A percentile compares a stretch with the other conserved stretches of the same genome.
phyloP scores from a whole-genome alignment of 2,113 vertebrate genomes.

The Sarotherodon lohbergeri region DNA sequence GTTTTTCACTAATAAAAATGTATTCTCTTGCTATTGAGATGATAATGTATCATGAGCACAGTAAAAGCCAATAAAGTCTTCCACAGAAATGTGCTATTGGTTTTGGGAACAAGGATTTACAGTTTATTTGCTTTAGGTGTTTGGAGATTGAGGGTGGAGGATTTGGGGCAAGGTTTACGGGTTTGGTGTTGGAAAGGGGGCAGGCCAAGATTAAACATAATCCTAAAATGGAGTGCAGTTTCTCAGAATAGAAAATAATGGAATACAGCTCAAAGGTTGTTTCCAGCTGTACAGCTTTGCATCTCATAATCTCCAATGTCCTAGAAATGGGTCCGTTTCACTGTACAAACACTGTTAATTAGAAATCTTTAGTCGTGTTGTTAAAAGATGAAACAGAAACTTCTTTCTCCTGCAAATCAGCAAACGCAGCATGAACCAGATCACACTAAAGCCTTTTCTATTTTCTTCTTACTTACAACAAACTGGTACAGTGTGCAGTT shows the following conservation, averaged over 20 bases:
- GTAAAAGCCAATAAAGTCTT: not conserved
- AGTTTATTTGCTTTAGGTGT: conserved; percentile 14
- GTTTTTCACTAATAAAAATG: not conserved
- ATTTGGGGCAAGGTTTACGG: conserved; percentile 40
- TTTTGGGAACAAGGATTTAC: conserved; percentile 20
- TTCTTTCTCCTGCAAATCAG: not conserved
- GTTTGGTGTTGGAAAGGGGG: conserved; percentile 26
- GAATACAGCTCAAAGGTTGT: not conserved
- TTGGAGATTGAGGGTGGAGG: conserved; percentile 30
- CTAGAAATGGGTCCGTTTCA: not conserved
- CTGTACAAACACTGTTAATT: not conserved
- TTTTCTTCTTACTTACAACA: not conserved
- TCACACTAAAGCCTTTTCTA: not conserved
- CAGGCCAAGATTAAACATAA: conserved; percentile 56
- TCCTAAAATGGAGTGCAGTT: conserved; percentile 28
- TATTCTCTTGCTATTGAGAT: not conserved
- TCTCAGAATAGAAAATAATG: not conserved
- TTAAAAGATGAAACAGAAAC: not conserved
- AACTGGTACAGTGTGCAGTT: not conserved
- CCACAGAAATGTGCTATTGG: not conserved
- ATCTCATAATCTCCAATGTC: conserved; percentile 3
- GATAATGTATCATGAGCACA: not conserved
- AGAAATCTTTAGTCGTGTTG: not conserved
- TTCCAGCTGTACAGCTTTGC: not conserved
- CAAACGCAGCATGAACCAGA: not conserved